Percentiles rank a stretch among this genome's conserved stretches.
These are phyloP conservation scores for Papilio xuthus DNA, from an alignment of 1,140 invertebrate species.

Conservation along the genomic window DNA sequence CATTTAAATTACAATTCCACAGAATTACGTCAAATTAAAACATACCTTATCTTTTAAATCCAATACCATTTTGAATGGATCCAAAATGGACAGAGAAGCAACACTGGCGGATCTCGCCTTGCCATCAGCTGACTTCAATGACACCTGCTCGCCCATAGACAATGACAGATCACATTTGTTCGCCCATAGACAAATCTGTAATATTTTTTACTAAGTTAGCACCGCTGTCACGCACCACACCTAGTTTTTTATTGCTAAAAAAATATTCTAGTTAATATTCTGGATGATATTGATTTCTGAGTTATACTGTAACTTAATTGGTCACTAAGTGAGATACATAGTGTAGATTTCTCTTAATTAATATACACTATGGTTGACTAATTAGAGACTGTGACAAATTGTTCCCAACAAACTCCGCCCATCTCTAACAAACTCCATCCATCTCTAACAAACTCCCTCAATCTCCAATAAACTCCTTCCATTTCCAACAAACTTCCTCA, in stretches of 20 bases:
- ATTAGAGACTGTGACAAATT: too few relatives aligned
- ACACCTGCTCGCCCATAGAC: conserved; percentile 84
- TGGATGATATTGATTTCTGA: too few relatives aligned
- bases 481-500: too few relatives aligned
- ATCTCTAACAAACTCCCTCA: conserved; percentile 15
- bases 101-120: conserved; percentile 41
- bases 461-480: neutral
- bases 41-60: conserved; percentile 83
- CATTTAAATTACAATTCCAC: neutral
- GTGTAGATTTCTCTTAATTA: too few relatives aligned
- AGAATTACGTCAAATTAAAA: neutral
- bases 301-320: too few relatives aligned
- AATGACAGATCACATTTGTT: conserved; percentile 95
- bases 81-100: conserved; percentile 36
- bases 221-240: too few relatives aligned
- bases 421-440: neutral
- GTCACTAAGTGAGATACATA: too few relatives aligned
- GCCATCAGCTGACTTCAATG: conserved; percentile 39
- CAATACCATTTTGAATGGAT: conserved; percentile 85
- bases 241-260: neutral
- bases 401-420: neutral
- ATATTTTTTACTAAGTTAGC: conserved; percentile 33
- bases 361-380: too few relatives aligned
- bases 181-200: conserved; percentile 85
- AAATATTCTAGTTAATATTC: too few relatives aligned